Conservation (phyloP, 2,113 vertebrate species). For the Aphelocoma coerulescens region DNA sequence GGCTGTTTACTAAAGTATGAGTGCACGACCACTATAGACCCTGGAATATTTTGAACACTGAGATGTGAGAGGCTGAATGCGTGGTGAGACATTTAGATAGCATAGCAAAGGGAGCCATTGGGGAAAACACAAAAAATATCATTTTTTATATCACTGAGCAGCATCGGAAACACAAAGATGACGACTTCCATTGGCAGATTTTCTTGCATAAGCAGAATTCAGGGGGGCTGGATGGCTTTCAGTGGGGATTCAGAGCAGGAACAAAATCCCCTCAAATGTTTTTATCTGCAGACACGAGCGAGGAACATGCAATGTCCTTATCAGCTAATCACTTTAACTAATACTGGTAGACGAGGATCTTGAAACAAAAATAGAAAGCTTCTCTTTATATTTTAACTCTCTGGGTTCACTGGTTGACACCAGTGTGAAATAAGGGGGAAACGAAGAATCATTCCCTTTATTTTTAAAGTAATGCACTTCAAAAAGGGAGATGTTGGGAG, state of each 20-base stretch:
- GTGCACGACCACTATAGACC: not conserved
- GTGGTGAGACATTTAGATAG: not conserved
- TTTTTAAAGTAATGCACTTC: not conserved
- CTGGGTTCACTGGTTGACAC: not conserved
- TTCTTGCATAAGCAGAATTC: not conserved
- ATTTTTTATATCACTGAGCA: not conserved
- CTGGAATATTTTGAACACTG: not conserved
- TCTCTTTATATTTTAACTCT: not conserved
- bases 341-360: not conserved
- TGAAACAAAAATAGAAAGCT: not conserved
- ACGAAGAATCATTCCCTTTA: accelerated
- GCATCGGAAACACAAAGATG: not conserved
- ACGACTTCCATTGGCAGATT: not conserved
- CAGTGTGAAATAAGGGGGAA: not conserved
- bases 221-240: not conserved
- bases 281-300: not conserved
- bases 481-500: not conserved
- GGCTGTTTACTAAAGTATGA: not conserved
- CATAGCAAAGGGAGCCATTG: not conserved
- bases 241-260: not conserved
- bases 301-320: not conserved
- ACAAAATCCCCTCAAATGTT: not conserved
- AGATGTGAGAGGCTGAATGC: not conserved
- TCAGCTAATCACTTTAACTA: not conserved
- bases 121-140: not conserved